Base-by-base conservation (phyloP, 2,113 vertebrate genomes). In the Phylloscopus whistleri region DNA sequence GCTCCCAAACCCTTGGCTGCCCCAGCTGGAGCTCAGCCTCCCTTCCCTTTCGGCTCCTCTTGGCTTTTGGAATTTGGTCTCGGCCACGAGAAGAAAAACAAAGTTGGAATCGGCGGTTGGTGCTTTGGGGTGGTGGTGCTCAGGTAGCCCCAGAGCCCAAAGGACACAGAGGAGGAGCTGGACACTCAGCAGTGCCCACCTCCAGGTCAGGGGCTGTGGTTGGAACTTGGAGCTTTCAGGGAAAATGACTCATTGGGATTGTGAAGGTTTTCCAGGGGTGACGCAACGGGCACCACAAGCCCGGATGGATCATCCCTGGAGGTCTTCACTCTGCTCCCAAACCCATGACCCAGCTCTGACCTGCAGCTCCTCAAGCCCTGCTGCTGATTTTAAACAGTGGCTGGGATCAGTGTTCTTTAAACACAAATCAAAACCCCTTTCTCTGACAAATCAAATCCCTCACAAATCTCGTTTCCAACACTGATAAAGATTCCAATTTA, bases 151-250 rank as follows among this genome's bases (percentile, higher is more conserved):
- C 13, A 10, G 28, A 33, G 4, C 48, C 37, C 33, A 11, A 63
- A 28, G 22, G 8, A 9, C 0, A 2, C 37, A 41, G 79, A 26
- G 0, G 0, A 84, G 76, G 37, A 84, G 84, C 3, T 8, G 4
- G 14, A 43, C 27, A 0, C 44, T 20, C 28, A 23, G 18, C 5
- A 17, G 12, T 8, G 80, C 27, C 62, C 68, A 46, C 70, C 62
- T 49, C 58, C 20, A 76, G 81, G 66, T 67, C 89, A 75, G 84
- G 12, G 37, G 6, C 4, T 75, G 84, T 31, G 81, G 69, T 6
- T 27, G 62, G 64, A 70, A 55, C 43, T 14, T 0, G 7, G 77
- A 67, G 35, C 33, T 46, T 58, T 10, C 2, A n/a, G 51, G 14
- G 48, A 13, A 64, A 56, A 31, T 23, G 43, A 75, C 18, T 55